Evolutionary conservation across 2,113 vertebrate genomes (phyloP).

Genomic region (Alaudala cheleensis): DNA sequence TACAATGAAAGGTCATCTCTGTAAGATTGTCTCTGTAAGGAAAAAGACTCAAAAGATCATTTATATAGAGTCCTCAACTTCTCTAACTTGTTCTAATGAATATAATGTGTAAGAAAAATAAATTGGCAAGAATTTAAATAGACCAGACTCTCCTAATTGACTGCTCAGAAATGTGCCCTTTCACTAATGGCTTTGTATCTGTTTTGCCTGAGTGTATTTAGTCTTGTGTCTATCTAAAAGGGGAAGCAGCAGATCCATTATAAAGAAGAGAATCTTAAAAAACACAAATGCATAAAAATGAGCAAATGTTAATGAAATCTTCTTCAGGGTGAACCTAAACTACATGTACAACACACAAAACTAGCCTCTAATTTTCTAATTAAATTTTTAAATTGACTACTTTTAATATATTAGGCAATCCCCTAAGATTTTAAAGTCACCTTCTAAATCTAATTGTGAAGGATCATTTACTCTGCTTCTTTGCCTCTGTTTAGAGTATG

Average conservation of each 20-base stretch:
- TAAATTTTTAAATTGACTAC: constrained; percentile 3
- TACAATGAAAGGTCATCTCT: background rate
- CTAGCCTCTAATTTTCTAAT: background rate
- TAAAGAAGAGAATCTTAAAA: background rate
- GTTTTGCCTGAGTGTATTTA: background rate
- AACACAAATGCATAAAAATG: background rate
- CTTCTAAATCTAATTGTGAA: constrained; percentile 36
- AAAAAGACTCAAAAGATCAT: background rate
- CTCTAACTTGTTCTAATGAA: background rate
- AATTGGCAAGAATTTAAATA: constrained; percentile 26
- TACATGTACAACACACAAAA: background rate
- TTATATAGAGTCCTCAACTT: background rate
- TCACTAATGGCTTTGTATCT: constrained; percentile 8
- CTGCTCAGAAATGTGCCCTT: constrained; percentile 13
- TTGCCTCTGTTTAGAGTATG: background rate
- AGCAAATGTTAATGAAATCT: background rate
- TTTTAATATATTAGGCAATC: constrained; percentile 19
- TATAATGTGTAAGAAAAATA: constrained; percentile 3
- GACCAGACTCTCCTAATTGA: background rate
- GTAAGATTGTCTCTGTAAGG: background rate
- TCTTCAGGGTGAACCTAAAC: background rate
- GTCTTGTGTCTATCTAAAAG: background rate
- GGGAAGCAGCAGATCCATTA: background rate
- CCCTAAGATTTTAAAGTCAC: constrained; percentile 41
- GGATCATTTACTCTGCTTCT: constrained; percentile 27